Evolutionary conservation across 2,888 invertebrate genomes (phyloP), one percentile per base, ranked within the genome.

Genomic region (Aphidius colemani): DNA sequence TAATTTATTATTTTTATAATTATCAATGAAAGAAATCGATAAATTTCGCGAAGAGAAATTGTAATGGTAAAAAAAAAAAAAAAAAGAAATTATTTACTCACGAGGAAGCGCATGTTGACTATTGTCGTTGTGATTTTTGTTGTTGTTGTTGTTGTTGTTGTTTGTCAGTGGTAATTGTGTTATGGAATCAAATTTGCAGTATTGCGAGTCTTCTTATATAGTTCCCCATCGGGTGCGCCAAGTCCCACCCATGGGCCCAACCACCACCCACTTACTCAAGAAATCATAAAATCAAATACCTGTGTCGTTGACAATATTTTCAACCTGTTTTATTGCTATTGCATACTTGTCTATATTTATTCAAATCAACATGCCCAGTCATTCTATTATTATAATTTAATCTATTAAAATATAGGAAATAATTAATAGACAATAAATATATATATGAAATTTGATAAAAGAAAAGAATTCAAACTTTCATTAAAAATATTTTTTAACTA

Each of bases 181-280:
- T 80, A 74, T 75, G 76, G 75, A 75, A 78, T 81, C 76, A 75
- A 75, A 72, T 76, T 75, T 74, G 71, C 73, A 59, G 72, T 71
- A 69, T 46, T 30, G 46, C 67, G 74, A 71, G 70, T 72, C 75
- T 74, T 75, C 78, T 79, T 79, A 79, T 79, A 81, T 80, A 81
- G 80, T 75, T 74, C 75, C 78, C 76, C 75, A 70, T 76, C 74
- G 78, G 78, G 79, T 77, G 79, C 78, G 80, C 76, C 78, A 46
- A 74, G 80, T 75, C 74, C 79, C 81, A 79, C 81, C 80, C 81
- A 81, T 80, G 77, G 75, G 75, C 76, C 74, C 79, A 74, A 77
- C 78, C 78, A 77, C 79, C 78, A 75, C 76, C 69, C 67, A 67
- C 63, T 44, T 30, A 30, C 30, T 30, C 30, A 30, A 30, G 3